Evolutionary conservation across 2,888 invertebrate genomes (phyloP), one percentile per base, ranked within the genome.

Genomic region (Tyria jacobaeae): DNA sequence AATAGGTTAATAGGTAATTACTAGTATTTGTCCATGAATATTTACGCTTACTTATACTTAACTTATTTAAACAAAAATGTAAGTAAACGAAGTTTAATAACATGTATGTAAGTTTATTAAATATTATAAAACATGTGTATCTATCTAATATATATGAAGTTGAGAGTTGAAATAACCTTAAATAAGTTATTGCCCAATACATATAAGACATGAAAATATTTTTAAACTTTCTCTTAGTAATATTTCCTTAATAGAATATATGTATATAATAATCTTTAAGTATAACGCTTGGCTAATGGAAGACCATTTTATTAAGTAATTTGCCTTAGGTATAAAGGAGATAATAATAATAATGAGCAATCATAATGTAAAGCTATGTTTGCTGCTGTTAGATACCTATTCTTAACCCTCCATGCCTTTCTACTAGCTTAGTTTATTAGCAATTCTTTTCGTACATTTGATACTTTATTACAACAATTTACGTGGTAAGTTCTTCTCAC

Each of bases 151-250:
- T 24, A 9, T 44, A 44, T 14, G 3, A n/a, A n/a, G n/a, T n/a
- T 21, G 44, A 52, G 37, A 12, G 21, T 21, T 50, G 21, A 44
- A 73, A 66, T 64, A 70, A 71, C 53, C 41, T 41, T 17, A 17
- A 17, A 48, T 39, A 10, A 17, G 53, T 47, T 62, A 59, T 9
- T 24, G 14, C 25, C n/a, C n/a, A 68, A 60, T 51, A 72, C 44
- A 52, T n/a, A 61, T 56, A 34, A 56, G 39, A 47, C 61, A 52
- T 24, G 12, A 68, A 61, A 58, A 61, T 68, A 54, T 52, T 50
- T 4, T 10, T n/a, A 39, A 31, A 25, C 9, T 15, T 41, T 44
- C 12, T 44, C 21, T 12, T 17, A 17, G 5, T 21, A 44, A 3
- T 21, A 21, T 12, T 21, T 21, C 21, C 4, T 9, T 41, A 17